Conservation (phyloP, 2,113 vertebrate species). For the Pygathrix nemaeus region DNA sequence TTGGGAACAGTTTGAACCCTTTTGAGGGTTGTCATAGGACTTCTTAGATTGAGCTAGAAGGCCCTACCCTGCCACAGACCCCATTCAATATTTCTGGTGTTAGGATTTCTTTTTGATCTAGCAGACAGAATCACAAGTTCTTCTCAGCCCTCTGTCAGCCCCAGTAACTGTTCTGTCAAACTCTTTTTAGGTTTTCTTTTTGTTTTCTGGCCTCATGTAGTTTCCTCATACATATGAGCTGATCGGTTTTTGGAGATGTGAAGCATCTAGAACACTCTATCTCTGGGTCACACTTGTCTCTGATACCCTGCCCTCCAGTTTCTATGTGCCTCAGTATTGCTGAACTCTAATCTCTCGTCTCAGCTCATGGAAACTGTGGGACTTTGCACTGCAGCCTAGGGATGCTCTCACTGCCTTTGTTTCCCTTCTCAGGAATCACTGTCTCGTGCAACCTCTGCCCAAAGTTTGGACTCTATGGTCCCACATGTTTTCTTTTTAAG, state of each 20-base stretch:
- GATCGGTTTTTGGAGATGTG: background rate
- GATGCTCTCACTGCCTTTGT: background rate
- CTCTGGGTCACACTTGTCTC: background rate
- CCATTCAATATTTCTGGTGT: background rate
- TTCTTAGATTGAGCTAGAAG: background rate
- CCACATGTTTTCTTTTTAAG: rapidly evolving
- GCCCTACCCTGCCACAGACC: no score
- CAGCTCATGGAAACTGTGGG: background rate
- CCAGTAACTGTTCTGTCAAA: no score
- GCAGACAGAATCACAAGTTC: background rate
- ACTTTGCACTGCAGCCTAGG: background rate
- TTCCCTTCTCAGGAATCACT: no score
- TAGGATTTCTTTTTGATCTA: background rate
- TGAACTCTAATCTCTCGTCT: background rate
- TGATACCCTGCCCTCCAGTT: no score
- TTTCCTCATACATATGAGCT: background rate
- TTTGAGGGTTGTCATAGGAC: background rate
- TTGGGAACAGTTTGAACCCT: background rate
- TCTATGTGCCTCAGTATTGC: no score
- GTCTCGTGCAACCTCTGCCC: background rate
- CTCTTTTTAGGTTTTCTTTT: no score
- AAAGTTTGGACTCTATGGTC: background rate
- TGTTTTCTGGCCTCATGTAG: background rate
- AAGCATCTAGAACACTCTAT: background rate
- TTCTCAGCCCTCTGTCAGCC: no score